Evolutionary conservation across 2,888 invertebrate species (phyloP), one percentile per base, ranked within the genome.

Genomic region (Drepana falcataria): DNA sequence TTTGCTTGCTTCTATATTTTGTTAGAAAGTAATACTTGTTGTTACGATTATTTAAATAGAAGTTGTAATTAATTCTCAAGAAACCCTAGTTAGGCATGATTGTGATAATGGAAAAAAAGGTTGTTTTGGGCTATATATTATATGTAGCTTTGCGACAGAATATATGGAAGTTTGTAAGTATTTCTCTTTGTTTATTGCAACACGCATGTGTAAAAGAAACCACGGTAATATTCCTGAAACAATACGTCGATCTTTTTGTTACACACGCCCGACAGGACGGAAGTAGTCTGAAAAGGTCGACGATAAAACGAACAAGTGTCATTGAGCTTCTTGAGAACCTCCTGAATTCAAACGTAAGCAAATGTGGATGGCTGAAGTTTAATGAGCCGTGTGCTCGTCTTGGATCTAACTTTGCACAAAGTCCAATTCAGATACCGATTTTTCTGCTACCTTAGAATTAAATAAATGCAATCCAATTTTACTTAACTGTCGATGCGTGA

Each of bases 261-360:
- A 59, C 59, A 59, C 56, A 53, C 60, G 53, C 55, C 52, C 41
- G 44, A 21, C 48, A 54, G 60, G 56, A 54, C 55, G 61, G 66
- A 79, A 79, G 70, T 75, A 66, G 73, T 74, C 77, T 73, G 70
- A 69, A 77, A 81, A 80, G 79, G 79, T 78, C 71, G 69, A 58
- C 72, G 66, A 82, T 85, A 85, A 83, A 84, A 79, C 73, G 75
- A 81, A 80, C 79, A 81, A 83, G 77, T 80, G 75, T 76, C 79
- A 78, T 82, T 77, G 80, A 77, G 75, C 75, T 72, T 62, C 73
- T 68, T 65, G 67, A 74, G 71, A 71, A 75, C 68, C 73, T 75
- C 63, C 75, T 69, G 73, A 74, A 73, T 73, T 68, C 76, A 77
- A 71, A 78, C 77, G 82, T 77, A 83, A 83, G 84, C 82, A 83